phyloP scores from a whole-genome alignment of 2,113 vertebrate species.

The Petroica traversi region DNA sequence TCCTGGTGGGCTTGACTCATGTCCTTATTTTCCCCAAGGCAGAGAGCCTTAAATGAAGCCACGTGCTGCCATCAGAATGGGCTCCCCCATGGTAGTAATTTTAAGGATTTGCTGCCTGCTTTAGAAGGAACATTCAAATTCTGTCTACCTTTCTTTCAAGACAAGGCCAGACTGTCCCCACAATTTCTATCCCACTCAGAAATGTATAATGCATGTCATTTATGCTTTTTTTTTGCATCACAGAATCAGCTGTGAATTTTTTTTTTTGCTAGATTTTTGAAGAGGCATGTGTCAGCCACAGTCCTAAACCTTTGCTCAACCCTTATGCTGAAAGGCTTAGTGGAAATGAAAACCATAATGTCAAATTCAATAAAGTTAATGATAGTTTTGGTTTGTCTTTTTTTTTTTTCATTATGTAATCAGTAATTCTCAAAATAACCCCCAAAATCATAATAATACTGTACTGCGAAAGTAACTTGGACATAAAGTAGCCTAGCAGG shows the following conservation, averaged over 20 bases:
- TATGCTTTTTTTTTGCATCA: neutral
- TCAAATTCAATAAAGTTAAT: neutral
- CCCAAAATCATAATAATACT: neutral
- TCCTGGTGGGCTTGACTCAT: neutral
- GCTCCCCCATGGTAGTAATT: accelerated
- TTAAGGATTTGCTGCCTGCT: neutral
- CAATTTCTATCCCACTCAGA: neutral
- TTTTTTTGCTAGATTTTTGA: neutral
- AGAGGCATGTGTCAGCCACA: neutral
- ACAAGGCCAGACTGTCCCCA: neutral
- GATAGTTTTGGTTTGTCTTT: accelerated
- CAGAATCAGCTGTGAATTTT: neutral
- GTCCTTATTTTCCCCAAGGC: neutral
- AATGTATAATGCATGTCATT: neutral
- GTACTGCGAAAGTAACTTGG: neutral
- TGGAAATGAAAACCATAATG: neutral
- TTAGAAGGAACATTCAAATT: neutral
- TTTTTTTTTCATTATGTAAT: neutral
- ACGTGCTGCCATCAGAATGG: neutral
- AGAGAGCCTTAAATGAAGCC: neutral
- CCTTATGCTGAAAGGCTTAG: neutral
- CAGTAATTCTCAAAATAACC: neutral
- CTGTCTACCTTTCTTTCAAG: neutral
- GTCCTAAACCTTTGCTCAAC: neutral
- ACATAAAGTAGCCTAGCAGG: neutral